Base-by-base conservation (phyloP, 2,797 vertebrate genomes). In the Microctenopoma stevenorrisi region DNA sequence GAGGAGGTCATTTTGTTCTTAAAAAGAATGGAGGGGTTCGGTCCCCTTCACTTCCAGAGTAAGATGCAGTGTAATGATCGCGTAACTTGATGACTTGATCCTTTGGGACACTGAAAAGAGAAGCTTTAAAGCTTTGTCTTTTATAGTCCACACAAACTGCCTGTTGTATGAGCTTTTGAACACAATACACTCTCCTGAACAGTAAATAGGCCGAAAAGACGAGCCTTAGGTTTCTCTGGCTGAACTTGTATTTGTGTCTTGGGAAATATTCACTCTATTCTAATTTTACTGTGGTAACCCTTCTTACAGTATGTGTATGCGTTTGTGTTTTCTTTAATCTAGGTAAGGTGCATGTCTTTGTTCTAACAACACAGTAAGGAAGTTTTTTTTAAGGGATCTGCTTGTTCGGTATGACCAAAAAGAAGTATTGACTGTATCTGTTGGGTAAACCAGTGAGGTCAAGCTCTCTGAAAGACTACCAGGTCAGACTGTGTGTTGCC, bases 151-250 rank as follows among this genome's bases (percentile, higher is more conserved):
- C 14, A 75, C 47, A n/a, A 28, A 2, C 7, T 48, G 11, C 16
- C 64, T 38, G 68, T 67, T 75, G 59, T 74, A 60, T 79, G 57
- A 53, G 22, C 42, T 75, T 78, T 28, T 63, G 52, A 72, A 78
- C 53, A 33, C 54, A 53, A 77, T 22, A n/a, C 40, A 40, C 12
- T 13, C 12, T 12, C 13, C 12, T 79, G 43, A 72, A 49, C 6
- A 61, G 44, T 51, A 54, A 68, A 37, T 38, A 14, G 25, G 58
- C 43, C 35, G 26, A 50, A 51, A 44, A n/a, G 43, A 55, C 7
- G 5, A 8, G 30, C 51, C 22, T 68, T 22, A 3, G 1, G 10
- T 60, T 50, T 76, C 49, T n/a, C 12, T 10, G 7, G 18, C 52
- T 55, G 11, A 51, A 61, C 26, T 44, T 30, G 6, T 26, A 49